phyloP scores from a whole-genome alignment of 2,113 vertebrate species.

The Morone chrysops region DNA sequence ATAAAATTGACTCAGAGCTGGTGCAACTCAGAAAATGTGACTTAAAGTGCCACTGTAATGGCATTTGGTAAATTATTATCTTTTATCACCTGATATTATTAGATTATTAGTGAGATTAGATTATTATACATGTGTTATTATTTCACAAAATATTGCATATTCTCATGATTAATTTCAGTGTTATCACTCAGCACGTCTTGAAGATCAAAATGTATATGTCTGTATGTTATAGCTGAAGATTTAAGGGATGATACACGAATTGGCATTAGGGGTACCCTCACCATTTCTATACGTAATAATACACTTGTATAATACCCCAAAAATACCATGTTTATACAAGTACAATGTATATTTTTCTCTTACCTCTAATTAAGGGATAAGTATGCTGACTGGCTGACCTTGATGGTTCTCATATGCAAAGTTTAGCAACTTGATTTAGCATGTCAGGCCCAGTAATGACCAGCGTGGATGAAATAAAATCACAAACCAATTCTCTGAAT shows the following conservation, averaged over 20 bases:
- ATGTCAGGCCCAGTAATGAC: slow-evolving; percentile 13
- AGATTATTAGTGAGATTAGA: no score
- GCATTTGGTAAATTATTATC: not conserved
- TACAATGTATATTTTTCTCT: no score
- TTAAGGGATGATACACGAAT: not conserved
- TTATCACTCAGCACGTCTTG: not conserved
- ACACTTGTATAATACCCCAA: no score
- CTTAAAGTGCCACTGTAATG: not conserved
- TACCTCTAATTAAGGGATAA: not conserved
- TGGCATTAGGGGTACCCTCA: not conserved
- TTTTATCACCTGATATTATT: not conserved
- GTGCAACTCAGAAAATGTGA: not conserved
- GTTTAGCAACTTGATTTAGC: not conserved
- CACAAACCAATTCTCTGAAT: not conserved
- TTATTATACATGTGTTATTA: not conserved
- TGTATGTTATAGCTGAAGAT: not conserved
- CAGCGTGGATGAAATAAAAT: not conserved
- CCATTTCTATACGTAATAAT: not conserved
- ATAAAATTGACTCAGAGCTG: not conserved
- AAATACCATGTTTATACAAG: not conserved
- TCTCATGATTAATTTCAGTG: not conserved
- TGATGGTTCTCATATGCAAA: slow-evolving; percentile 2
- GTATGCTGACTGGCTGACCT: not conserved
- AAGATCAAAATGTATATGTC: not conserved
- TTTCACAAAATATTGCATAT: not conserved